A percentile compares a stretch with the other conserved stretches of the same genome.
These are phyloP conservation scores for Labeo catla DNA, from an alignment of 2,113 vertebrate species.

Conservation along the genomic window DNA sequence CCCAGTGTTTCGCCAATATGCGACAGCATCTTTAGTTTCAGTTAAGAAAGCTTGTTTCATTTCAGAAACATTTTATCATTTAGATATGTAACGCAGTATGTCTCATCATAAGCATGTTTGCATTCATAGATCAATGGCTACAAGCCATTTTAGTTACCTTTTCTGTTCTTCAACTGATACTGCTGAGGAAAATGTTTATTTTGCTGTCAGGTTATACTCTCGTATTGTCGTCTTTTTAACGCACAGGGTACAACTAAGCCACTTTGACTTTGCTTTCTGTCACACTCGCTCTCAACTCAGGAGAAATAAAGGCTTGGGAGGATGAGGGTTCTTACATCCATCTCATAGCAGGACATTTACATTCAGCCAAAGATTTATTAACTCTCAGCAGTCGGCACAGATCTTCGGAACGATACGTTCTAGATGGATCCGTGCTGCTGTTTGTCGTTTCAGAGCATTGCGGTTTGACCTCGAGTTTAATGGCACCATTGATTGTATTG, in stretches of 20 bases:
- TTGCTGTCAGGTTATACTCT: constrained; percentile 7
- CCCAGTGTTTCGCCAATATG: background rate
- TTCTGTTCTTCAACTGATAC: background rate
- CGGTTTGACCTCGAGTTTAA: constrained; percentile 23
- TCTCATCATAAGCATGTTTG: constrained; percentile 30
- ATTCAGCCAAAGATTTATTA: constrained; percentile 54
- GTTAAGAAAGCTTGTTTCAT: background rate
- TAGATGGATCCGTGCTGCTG: background rate
- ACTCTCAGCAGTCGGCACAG: background rate
- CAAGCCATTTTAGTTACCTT: background rate
- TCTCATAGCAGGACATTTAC: constrained; percentile 34
- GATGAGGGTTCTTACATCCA: constrained; percentile 10
- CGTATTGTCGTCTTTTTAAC: background rate
- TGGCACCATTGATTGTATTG: constrained; percentile 53
- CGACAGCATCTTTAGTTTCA: background rate
- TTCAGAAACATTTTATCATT: background rate
- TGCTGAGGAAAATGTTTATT: background rate
- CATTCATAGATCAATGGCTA: background rate
- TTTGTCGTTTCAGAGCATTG: constrained; percentile 20
- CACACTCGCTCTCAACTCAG: constrained; percentile 42
- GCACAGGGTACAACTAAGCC: constrained; percentile 42
- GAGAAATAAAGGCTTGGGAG: constrained; percentile 36
- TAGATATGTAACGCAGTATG: background rate
- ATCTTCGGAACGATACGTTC: background rate
- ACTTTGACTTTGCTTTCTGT: constrained; percentile 23